phyloP scores from a whole-genome alignment of 2,113 vertebrate species.

The Sinocyclocheilus maitianheensis region DNA sequence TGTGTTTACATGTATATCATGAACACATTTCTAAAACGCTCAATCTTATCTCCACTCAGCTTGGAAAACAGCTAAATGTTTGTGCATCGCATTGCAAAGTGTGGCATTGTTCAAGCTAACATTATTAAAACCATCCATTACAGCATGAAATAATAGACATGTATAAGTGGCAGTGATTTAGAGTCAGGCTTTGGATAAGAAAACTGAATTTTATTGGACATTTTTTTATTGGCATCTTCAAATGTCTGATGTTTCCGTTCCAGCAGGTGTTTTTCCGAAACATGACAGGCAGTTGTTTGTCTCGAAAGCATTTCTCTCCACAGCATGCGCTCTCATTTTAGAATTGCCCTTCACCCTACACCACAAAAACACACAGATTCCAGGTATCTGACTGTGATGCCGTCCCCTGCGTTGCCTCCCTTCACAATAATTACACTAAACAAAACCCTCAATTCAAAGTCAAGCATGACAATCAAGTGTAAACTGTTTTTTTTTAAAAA shows the following conservation, averaged over 20 bases:
- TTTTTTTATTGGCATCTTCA: slow-evolving; percentile 43
- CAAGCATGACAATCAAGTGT: slow-evolving; percentile 11
- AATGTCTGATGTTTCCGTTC: slow-evolving; percentile 49
- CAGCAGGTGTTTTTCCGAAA: slow-evolving; percentile 28
- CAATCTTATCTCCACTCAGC: not conserved
- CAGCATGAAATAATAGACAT: slow-evolving; percentile 31
- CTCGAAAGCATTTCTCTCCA: slow-evolving; percentile 40
- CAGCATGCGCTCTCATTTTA: slow-evolving; percentile 48
- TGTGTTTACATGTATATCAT: not conserved
- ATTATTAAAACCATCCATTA: slow-evolving; percentile 45
- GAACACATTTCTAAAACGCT: not conserved
- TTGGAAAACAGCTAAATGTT: not conserved
- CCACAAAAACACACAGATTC: slow-evolving; percentile 41
- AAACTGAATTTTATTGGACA: slow-evolving; percentile 46
- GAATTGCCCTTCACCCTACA: slow-evolving; percentile 49
- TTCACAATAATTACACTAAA: slow-evolving; percentile 31
- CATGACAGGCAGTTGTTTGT: slow-evolving; percentile 54
- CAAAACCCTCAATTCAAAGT: not conserved
- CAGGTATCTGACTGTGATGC: not conserved
- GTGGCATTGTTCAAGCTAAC: not conserved
- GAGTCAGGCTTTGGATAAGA: slow-evolving; percentile 42
- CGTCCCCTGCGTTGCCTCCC: not conserved
- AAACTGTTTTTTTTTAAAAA: not conserved
- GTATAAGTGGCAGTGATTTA: slow-evolving; percentile 47
- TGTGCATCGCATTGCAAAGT: not conserved